Base-by-base conservation (phyloP, 2,888 invertebrate species). In the Omphaloscelis lunosa region DNA sequence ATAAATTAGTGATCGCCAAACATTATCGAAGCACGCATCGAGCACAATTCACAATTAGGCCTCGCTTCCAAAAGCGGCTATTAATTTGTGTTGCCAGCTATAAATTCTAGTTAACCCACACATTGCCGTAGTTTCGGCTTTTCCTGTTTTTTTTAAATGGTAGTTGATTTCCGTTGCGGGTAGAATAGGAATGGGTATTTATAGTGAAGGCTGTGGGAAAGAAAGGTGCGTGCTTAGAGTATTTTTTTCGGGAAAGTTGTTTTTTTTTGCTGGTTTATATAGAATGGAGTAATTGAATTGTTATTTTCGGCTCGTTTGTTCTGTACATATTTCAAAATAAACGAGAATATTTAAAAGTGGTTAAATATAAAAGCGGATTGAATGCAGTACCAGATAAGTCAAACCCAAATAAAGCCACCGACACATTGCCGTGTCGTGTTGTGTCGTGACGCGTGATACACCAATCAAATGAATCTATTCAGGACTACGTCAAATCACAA, bases 21-120 rank as follows among this genome's bases (percentile, higher is more conserved):
- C 82, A 69, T 81, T 85, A 88, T 80, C 69, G 81, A 84, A 39
- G 73, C 83, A 86, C 87, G 86, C 76, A 77, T 82, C 82, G 82
- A 70, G 77, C 86, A 87, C 86, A 83, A 90, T 77, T 90, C 85
- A 79, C 88, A 89, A 88, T 89, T 89, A 90, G 82, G 70, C n/a
- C 23, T 34, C 51, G 67, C 67, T 87, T 79, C 75, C 81, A 76
- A 81, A 87, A 85, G 65, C 83, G 76, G 82, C 90, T 88, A 91
- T 91, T 91, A 90, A 90, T 91, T 88, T 86, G 83, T 83, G 82
- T 83, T 77, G 80, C 81, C 77, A 73, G 72, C 84, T 59, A 91
- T 91, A 91, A 91, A 91, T 91, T 88, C 84, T 75, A 69, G 86
- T 91, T 90, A 89, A 85, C 90, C 90, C 82, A 88, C 82, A 87